These are phyloP conservation scores for Pogonophryne albipinna DNA, from an alignment of 2,797 vertebrate species.

Conservation along the genomic window DNA sequence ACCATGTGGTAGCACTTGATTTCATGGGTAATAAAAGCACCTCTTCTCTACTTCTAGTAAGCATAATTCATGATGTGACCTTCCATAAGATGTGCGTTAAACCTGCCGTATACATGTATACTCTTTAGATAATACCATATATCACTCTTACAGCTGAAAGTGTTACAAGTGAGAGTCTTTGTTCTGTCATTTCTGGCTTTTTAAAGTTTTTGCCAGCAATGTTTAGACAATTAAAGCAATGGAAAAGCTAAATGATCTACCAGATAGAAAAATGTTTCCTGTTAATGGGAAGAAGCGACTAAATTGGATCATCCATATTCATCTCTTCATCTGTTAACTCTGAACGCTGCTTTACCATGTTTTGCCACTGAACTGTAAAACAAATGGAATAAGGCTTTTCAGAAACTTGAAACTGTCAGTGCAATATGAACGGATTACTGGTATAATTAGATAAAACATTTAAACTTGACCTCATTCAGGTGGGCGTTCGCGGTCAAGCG, in stretches of 20 bases:
- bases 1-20: no score
- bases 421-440: constrained; percentile 36
- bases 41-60: neutral
- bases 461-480: constrained; percentile 13
- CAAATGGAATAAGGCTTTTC: constrained; percentile 35
- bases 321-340: constrained; percentile 20
- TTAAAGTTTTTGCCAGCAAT: neutral
- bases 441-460: constrained; percentile 55
- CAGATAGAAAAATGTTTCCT: constrained; percentile 11
- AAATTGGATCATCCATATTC: constrained; percentile 16
- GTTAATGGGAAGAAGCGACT: constrained; percentile 1
- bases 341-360: no score
- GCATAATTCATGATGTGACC: neutral
- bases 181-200: constrained; percentile 8
- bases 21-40: neutral
- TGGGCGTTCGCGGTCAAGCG: neutral
- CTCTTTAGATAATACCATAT: neutral
- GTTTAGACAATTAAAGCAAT: neutral
- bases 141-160: neutral
- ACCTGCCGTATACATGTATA: neutral
- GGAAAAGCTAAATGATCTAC: neutral
- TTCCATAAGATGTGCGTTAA: neutral
- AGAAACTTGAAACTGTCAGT: constrained; percentile 21
- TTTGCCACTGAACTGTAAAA: constrained; percentile 8
- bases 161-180: neutral